Percentiles rank a stretch among this genome's conserved stretches.
Evolutionary conservation across 2,113 vertebrate genomes (phyloP).

Genomic region (Cromileptes altivelis): DNA sequence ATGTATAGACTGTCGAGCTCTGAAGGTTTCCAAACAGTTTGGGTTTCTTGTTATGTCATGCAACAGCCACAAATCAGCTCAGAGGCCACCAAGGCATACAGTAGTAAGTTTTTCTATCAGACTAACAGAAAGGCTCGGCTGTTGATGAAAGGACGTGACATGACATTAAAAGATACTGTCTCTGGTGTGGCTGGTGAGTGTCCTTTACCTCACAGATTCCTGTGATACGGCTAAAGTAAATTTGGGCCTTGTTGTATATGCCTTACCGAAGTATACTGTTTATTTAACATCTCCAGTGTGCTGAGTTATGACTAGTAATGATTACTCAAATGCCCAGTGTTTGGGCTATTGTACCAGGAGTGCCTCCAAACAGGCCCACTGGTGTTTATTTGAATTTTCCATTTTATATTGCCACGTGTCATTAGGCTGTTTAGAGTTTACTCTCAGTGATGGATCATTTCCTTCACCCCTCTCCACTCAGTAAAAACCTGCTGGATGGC

Average conservation of each 20-base stretch:
- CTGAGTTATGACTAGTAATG: conserved; percentile 87
- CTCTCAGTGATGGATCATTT: conserved; percentile 83
- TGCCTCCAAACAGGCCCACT: conserved; percentile 84
- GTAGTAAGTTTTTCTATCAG: conserved; percentile 43
- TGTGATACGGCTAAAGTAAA: conserved; percentile 88
- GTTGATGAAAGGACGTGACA: conserved; percentile 64
- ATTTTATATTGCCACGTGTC: conserved; percentile 89
- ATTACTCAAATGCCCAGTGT: conserved; percentile 87
- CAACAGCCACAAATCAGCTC: conserved; percentile 59
- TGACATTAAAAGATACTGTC: conserved; percentile 73
- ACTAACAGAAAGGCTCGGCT: conserved; percentile 25
- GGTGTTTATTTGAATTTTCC: conserved; percentile 90
- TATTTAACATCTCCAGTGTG: conserved; percentile 86
- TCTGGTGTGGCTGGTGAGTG: conserved; percentile 75
- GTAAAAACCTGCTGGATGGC: conserved; percentile 54
- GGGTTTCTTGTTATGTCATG: conserved; percentile 56
- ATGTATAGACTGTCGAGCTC: conserved; percentile 21
- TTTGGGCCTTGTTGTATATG: conserved; percentile 86
- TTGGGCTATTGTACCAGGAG: conserved; percentile 84
- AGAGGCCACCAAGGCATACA: conserved; percentile 64
- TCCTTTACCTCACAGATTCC: conserved; percentile 84
- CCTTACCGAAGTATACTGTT: conserved; percentile 86
- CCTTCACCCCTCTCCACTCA: conserved; percentile 71
- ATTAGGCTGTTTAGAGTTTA: conserved; percentile 87
- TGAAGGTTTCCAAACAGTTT: conserved; percentile 36